Evolutionary conservation across 2,888 invertebrate species (phyloP).

Genomic region (Amphipoea oculea): DNA sequence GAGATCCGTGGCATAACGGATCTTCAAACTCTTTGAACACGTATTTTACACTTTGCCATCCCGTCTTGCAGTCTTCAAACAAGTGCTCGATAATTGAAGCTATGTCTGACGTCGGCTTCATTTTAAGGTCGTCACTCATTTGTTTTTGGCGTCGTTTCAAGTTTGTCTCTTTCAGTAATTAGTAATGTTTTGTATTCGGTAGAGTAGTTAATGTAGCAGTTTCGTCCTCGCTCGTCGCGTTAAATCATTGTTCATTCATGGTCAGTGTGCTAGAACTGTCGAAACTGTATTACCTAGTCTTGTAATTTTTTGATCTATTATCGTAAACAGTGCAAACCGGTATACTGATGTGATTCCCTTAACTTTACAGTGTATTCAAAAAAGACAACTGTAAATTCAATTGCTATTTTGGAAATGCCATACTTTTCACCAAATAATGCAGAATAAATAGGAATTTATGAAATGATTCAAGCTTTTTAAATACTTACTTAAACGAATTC

Average conservation of each 20-base stretch:
- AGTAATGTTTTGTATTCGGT: constrained; percentile 27
- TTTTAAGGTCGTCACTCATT: constrained; percentile 46
- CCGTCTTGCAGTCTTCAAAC: background rate
- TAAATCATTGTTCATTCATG: constrained; percentile 53
- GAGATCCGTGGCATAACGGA: background rate
- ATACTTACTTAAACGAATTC: background rate
- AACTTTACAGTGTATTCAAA: background rate
- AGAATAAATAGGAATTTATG: no score
- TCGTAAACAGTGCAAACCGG: constrained; percentile 7
- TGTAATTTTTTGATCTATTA: constrained; percentile 45
- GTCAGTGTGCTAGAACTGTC: constrained; percentile 36
- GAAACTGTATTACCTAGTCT: constrained; percentile 26
- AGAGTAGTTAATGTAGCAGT: constrained; percentile 23
- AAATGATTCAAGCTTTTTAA: background rate
- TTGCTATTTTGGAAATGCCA: constrained; percentile 13
- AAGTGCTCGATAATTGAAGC: constrained; percentile 4
- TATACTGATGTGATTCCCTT: constrained; percentile 14
- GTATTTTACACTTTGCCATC: no score
- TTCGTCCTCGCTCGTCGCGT: constrained; percentile 31
- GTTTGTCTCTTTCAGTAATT: constrained; percentile 21
- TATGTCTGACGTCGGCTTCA: background rate
- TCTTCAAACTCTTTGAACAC: background rate
- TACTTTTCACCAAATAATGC: background rate
- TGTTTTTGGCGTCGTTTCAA: constrained; percentile 37
- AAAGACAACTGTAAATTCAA: background rate